Percentiles rank a stretch among this genome's conserved stretches.
phyloP scores from a whole-genome alignment of 2,113 vertebrate species.

The Vicugna pacos region DNA sequence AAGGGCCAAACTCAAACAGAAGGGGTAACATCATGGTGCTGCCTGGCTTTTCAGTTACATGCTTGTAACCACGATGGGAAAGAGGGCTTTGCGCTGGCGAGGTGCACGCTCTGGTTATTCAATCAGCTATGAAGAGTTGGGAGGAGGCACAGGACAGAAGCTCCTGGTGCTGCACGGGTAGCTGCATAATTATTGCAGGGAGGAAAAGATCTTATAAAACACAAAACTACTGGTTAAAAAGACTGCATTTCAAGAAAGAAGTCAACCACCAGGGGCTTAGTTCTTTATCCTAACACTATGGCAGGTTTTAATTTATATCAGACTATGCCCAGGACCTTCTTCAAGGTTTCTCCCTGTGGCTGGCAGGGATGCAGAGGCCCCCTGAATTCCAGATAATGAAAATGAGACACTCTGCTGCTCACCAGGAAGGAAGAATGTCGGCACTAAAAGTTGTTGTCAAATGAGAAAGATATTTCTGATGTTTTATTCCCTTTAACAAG shows the following conservation, averaged over 20 bases:
- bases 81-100: rapidly evolving
- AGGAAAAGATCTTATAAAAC: background rate
- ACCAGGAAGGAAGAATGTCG: background rate
- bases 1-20: background rate
- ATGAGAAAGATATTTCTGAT: constrained; percentile 58
- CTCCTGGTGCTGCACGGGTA: background rate
- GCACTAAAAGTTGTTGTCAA: background rate
- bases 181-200: background rate
- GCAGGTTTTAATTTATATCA: background rate
- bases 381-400: background rate
- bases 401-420: background rate
- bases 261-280: rapidly evolving
- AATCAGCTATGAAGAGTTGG: background rate
- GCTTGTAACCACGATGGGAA: background rate
- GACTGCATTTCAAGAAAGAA: background rate
- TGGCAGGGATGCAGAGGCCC: background rate
- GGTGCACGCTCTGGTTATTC: background rate
- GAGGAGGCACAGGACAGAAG: background rate
- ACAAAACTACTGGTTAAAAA: background rate
- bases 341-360: background rate
- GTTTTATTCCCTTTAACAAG: constrained; percentile 49
- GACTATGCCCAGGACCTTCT: background rate
- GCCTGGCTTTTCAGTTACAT: background rate
- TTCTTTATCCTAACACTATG: background rate
- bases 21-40: background rate